A percentile compares a stretch with the other conserved stretches of the same genome.
Conservation (phyloP, 53 echinoderm and acorn worm species). For the Arbacia lixula region DNA sequence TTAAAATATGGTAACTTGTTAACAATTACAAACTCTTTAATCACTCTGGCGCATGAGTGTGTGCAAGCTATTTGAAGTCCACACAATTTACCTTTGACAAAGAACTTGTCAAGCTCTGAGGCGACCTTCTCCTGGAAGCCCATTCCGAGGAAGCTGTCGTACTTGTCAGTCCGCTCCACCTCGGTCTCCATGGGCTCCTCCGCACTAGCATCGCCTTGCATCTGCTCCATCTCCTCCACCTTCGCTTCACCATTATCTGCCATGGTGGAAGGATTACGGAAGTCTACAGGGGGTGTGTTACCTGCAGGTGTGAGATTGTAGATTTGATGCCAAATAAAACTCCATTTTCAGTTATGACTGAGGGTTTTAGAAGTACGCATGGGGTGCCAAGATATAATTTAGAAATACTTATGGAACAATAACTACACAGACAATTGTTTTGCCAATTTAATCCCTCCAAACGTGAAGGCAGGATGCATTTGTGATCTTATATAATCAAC, state of each 20-base stretch:
- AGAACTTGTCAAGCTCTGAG: conserved; percentile 87
- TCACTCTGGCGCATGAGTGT: too few relatives aligned
- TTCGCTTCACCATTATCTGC: conserved; percentile 68
- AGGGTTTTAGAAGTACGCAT: too few relatives aligned
- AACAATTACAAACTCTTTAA: too few relatives aligned
- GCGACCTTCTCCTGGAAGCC: conserved; percentile 93
- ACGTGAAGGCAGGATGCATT: too few relatives aligned
- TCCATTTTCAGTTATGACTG: too few relatives aligned
- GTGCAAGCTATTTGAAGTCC: too few relatives aligned
- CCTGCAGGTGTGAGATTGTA: neutral
- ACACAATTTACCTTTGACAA: conserved; percentile 53
- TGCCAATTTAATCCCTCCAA: too few relatives aligned
- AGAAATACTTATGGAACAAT: too few relatives aligned
- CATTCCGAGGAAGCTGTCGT: conserved; percentile 83
- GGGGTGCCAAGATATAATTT: too few relatives aligned
- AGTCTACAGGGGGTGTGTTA: conserved; percentile 12
- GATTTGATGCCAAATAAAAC: neutral
- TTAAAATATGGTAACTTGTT: too few relatives aligned
- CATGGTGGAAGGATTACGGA: conserved; percentile 1
- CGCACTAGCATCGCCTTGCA: conserved; percentile 33
- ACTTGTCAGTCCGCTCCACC: conserved; percentile 84
- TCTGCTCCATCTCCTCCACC: conserved; percentile 75
- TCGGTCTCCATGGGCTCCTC: conserved; percentile 94
- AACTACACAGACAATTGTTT: too few relatives aligned
- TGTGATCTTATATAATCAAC: too few relatives aligned